phyloP scores from a whole-genome alignment of 2,113 vertebrate genomes.

The Ranitomeya imitator region DNA sequence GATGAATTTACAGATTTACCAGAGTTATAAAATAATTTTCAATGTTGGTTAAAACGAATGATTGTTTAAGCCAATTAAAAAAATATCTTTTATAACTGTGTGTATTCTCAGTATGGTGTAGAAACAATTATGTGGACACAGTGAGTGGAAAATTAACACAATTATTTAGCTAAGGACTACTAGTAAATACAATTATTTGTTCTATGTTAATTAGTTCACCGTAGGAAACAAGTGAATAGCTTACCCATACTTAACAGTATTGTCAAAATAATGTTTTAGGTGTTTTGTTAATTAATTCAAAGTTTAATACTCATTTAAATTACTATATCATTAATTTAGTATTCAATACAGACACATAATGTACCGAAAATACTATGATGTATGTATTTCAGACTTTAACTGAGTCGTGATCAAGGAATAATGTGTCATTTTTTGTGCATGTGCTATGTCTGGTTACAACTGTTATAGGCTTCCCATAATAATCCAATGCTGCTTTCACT shows the following conservation, averaged over 20 bases:
- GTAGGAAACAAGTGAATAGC: conserved; percentile 56
- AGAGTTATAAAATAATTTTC: conserved; percentile 62
- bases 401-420: not conserved
- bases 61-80: conserved; percentile 67
- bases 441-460: not conserved
- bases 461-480: not conserved
- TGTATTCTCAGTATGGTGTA: conserved; percentile 68
- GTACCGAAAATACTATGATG: not conserved
- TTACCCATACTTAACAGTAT: conserved; percentile 48
- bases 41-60: conserved; percentile 63
- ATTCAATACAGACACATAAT: not conserved
- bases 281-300: conserved; percentile 42
- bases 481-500: not conserved
- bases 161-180: conserved; percentile 65
- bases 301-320: conserved; percentile 17
- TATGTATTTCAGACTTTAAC: not conserved
- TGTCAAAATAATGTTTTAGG: conserved; percentile 36
- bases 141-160: conserved; percentile 69
- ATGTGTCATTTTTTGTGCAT: not conserved
- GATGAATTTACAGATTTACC: conserved; percentile 63
- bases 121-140: conserved; percentile 68
- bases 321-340: conserved; percentile 27
- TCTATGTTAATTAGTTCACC: conserved; percentile 60
- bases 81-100: conserved; percentile 61
- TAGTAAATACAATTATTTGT: conserved; percentile 61